Evolutionary conservation across 2,888 invertebrate species (phyloP).

Genomic region (Ferdinandea cuprea): DNA sequence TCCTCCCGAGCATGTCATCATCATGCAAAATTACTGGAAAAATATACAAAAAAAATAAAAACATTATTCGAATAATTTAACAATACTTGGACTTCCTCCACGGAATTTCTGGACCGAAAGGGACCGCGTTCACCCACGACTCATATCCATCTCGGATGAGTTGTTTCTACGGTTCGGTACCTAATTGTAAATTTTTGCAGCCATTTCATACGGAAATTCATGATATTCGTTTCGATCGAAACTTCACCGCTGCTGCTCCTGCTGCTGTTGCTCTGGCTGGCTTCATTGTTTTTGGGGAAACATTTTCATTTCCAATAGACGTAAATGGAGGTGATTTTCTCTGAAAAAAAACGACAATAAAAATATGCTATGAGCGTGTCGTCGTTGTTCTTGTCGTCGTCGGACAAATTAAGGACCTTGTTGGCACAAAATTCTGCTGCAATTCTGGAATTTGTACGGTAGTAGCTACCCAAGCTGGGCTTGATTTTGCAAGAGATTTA

Average conservation of each 20-base stretch:
- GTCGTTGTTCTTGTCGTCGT: no score
- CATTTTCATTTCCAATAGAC: conserved; percentile 58
- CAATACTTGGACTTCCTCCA: neutral
- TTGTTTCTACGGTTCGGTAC: conserved; percentile 62
- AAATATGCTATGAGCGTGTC: conserved; percentile 45
- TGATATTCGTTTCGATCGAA: conserved; percentile 29
- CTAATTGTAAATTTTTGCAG: conserved; percentile 65
- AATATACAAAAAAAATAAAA: neutral
- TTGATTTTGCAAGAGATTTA: conserved; percentile 56
- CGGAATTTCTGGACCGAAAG: conserved; percentile 16
- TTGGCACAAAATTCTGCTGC: conserved; percentile 46
- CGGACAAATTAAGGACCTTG: conserved; percentile 63
- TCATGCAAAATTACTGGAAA: no score
- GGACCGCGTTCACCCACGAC: conserved; percentile 4
- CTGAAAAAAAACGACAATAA: conserved; percentile 24
- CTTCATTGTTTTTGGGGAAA: conserved; percentile 2
- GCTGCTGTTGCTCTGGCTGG: conserved; percentile 36
- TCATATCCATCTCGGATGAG: conserved; percentile 52
- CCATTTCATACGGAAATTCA: conserved; percentile 63
- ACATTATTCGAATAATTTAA: neutral
- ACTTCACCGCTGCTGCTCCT: no score
- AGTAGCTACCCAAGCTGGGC: conserved; percentile 8
- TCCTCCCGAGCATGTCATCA: no score
- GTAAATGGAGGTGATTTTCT: conserved; percentile 64
- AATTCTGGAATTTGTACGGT: conserved; percentile 37